Conservation (phyloP, 2,797 vertebrate genomes). For the Orientallactaga sibirica region DNA sequence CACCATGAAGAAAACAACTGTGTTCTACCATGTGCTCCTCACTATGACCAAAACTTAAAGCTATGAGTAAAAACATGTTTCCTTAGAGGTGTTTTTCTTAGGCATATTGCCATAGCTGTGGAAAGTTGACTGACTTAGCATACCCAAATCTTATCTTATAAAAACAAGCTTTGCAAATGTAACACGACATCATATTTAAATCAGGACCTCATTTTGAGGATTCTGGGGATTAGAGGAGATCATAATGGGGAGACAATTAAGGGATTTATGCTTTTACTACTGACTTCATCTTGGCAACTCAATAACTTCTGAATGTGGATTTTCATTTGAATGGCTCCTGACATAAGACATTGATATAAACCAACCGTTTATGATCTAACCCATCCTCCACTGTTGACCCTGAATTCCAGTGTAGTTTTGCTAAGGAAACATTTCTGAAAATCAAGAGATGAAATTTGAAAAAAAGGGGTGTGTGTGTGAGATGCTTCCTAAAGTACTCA, state of each 20-base stretch:
- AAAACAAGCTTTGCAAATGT: not conserved
- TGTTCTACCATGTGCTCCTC: not conserved
- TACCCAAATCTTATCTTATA: slow-evolving; percentile 42
- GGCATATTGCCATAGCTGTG: not conserved
- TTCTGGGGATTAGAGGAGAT: not conserved
- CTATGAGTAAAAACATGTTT: not conserved
- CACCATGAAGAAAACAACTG: not conserved
- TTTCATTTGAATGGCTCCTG: not conserved
- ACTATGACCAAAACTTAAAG: not conserved
- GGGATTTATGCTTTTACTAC: not conserved
- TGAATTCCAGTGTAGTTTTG: not conserved
- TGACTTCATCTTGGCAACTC: not conserved
- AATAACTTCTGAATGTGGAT: not conserved
- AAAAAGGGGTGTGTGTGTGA: not conserved
- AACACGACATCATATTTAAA: not conserved
- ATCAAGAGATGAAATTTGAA: not conserved
- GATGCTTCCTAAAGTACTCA: not conserved
- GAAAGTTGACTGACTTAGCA: not conserved
- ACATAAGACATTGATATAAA: not conserved
- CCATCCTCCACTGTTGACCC: accelerated
- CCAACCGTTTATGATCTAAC: not conserved
- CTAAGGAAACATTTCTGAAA: not conserved
- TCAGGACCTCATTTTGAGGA: not conserved
- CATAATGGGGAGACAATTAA: not conserved
- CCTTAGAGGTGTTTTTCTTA: not conserved